Evolutionary conservation across 2,113 vertebrate species (phyloP).

Genomic region (Acanthochromis polyacanthus): DNA sequence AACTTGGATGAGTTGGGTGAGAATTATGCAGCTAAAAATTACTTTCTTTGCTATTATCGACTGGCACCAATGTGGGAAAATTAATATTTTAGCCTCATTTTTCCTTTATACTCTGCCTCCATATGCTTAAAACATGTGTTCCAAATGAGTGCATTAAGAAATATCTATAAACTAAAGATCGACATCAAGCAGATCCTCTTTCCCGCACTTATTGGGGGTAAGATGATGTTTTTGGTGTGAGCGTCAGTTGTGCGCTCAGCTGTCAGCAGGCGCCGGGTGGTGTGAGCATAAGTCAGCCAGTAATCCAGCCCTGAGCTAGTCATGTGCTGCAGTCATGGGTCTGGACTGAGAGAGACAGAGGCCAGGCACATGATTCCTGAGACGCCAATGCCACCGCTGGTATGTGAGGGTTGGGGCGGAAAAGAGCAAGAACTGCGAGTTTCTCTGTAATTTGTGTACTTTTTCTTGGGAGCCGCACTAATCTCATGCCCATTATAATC

Average conservation of each 20-base stretch:
- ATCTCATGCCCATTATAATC: background rate
- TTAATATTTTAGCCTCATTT: background rate
- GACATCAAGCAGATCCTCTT: background rate
- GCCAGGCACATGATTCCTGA: slow-evolving; percentile 76
- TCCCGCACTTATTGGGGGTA: background rate
- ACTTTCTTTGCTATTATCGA: background rate
- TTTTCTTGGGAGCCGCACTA: background rate
- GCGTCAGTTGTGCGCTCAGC: slow-evolving; percentile 14
- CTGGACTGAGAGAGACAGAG: slow-evolving; percentile 69
- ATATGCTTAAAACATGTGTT: background rate
- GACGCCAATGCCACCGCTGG: slow-evolving; percentile 38
- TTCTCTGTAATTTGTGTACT: background rate
- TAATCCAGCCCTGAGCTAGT: slow-evolving; percentile 79
- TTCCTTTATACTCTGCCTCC: background rate
- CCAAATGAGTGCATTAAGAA: background rate
- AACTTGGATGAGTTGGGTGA: background rate
- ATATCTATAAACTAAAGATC: background rate
- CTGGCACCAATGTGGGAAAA: background rate
- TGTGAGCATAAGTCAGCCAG: slow-evolving; percentile 59
- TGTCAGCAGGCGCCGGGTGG: slow-evolving; percentile 61
- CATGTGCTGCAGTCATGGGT: slow-evolving; percentile 85
- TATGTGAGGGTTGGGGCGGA: slow-evolving; percentile 42
- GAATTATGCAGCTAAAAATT: background rate
- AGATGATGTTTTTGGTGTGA: slow-evolving; percentile 16
- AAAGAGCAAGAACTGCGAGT: background rate